phyloP scores from a whole-genome alignment of 2,113 vertebrate species.

The Microcebus murinus region DNA sequence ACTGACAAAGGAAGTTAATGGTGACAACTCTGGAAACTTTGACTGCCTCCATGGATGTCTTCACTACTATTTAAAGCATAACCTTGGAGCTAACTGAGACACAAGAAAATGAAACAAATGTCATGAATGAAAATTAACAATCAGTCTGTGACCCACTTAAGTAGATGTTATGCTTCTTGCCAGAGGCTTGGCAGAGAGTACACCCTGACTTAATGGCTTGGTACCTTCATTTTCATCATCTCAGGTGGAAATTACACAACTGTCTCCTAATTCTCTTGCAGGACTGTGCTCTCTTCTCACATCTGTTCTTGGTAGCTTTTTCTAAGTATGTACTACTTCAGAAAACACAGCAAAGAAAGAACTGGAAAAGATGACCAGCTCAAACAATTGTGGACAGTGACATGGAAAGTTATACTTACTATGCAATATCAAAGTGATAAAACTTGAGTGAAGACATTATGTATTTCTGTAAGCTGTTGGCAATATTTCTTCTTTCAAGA shows the following conservation, averaged over 20 bases:
- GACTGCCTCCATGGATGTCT: background rate
- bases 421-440: background rate
- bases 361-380: background rate
- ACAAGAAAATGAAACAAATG: slow-evolving; percentile 63
- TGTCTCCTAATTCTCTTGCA: background rate
- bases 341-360: slow-evolving; percentile 7
- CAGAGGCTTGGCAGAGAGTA: slow-evolving; percentile 49
- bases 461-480: background rate
- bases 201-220: slow-evolving; percentile 3
- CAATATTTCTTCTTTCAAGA: background rate
- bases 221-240: background rate
- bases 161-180: background rate
- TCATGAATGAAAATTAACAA: slow-evolving; percentile 72
- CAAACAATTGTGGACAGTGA: background rate
- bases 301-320: slow-evolving; percentile 34
- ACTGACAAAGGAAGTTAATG: slow-evolving; percentile 66
- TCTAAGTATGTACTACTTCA: background rate
- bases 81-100: slow-evolving; percentile 53
- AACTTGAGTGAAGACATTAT: background rate
- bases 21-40: slow-evolving; percentile 48
- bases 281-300: background rate
- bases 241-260: background rate
- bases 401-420: background rate
- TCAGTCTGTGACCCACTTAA: slow-evolving; percentile 70
- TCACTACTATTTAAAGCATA: slow-evolving; percentile 70